Evolutionary conservation across 2,113 vertebrate species (phyloP).

Genomic region (Cynocephalus volans): DNA sequence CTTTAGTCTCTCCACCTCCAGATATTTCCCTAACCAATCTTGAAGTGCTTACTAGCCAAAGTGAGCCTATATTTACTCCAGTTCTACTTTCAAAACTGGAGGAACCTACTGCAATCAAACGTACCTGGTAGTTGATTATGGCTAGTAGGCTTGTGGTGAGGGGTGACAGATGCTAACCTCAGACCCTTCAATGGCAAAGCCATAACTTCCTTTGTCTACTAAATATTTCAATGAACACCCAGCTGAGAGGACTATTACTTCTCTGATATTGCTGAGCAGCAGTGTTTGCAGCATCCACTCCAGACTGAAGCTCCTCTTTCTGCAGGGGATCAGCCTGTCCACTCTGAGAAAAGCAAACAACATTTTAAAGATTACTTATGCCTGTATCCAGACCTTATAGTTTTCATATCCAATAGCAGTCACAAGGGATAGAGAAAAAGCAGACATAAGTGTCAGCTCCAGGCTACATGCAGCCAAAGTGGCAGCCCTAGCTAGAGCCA

Average conservation of each 20-base stretch:
- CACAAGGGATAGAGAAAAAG: neutral
- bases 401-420: neutral
- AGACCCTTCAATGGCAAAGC: neutral
- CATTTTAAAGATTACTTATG: neutral
- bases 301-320: slow-evolving; percentile 96
- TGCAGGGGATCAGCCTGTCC: slow-evolving; percentile 91
- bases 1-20: neutral
- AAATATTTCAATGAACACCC: neutral
- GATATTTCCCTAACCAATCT: neutral
- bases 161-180: neutral
- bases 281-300: slow-evolving; percentile 93
- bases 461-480: neutral
- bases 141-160: neutral
- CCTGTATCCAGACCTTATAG: neutral
- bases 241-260: slow-evolving; percentile 88
- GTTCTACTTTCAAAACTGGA: neutral
- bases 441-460: neutral
- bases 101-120: neutral
- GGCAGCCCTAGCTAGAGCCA: neutral
- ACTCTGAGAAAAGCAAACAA: slow-evolving; percentile 82
- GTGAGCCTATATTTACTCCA: neutral
- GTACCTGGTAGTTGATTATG: neutral
- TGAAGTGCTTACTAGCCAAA: no score
- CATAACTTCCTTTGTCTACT: neutral
- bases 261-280: slow-evolving; percentile 92